Base-by-base conservation (phyloP, 2,888 invertebrate genomes). In the Leucozona laternaria region DNA sequence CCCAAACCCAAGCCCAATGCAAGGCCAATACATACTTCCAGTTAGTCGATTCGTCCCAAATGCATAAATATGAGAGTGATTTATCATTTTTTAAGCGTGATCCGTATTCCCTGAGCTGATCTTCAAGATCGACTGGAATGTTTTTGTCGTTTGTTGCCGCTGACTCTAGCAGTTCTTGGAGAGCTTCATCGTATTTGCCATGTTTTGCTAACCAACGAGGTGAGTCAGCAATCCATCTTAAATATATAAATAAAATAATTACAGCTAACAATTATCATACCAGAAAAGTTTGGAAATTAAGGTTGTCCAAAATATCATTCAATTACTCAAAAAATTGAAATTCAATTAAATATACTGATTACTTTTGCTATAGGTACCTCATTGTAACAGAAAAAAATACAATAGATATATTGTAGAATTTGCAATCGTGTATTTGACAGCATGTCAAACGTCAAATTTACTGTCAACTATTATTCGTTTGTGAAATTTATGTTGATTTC, bases 161-260 rank as follows among this genome's bases (percentile, higher is more conserved):
- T 0, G 92, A 92, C 82, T 92, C 90, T 11, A 93, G 88, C 0
- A 93, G 83, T 20, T 92, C 89, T 28, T 89, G 88, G 15, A 92
- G 87, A 0, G 92, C 92, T 25, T 89, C 89, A 68, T 92, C 92
- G 11, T 91, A 88, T 34, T 91, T 89, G 4, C 91, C 90, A 22
- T 91, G 90, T 1, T 89, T 90, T 4, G 93, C 88, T 13, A 93
- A 89, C 93, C 93, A 93, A 11, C 92, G 90, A 0, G 93, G 93
- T 1, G 93, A 91, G 79, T 93, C 93, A 0, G 93, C 90, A 40
- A 93, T 92, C 91, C 92, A 93, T 81, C 91, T 92, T 64, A 0
- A 57, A n/a, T n/a, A n/a, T n/a, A n/a, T n/a, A 64, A 34, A 25
- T 15, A 20, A n/a, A 43, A 7, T n/a, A 40, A 15, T 15, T 5